A percentile compares a stretch with the other conserved stretches of the same genome.
phyloP scores from a whole-genome alignment of 2,113 vertebrate species.

The Prinia subflava region DNA sequence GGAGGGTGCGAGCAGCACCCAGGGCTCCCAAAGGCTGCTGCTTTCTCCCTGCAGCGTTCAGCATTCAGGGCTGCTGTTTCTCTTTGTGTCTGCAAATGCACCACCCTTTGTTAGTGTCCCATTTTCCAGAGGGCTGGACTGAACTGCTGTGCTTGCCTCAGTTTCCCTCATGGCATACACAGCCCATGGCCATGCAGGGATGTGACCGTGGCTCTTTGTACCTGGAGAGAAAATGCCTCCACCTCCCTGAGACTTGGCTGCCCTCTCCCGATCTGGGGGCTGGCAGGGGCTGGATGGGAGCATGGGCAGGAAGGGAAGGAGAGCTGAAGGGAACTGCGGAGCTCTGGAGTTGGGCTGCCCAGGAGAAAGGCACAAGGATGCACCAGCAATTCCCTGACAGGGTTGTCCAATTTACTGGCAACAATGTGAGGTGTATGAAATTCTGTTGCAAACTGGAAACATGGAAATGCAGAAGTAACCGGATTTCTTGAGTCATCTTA shows the following conservation, averaged over 20 bases:
- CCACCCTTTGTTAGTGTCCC: neutral
- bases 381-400: neutral
- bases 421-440: neutral
- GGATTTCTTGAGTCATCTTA: neutral
- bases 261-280: neutral
- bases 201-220: neutral
- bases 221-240: neutral
- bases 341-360: neutral
- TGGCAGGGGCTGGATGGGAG: neutral
- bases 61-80: neutral
- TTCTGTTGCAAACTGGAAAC: neutral
- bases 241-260: neutral
- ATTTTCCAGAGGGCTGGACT: neutral
- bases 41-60: neutral
- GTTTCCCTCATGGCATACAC: neutral
- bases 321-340: neutral
- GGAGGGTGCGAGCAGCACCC: neutral
- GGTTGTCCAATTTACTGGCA: neutral
- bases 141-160: neutral
- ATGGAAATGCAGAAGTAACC: conserved; percentile 35
- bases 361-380: neutral
- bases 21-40: neutral
- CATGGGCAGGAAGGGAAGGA: neutral
- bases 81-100: neutral
- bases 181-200: neutral